Evolutionary conservation across 2,113 vertebrate species (phyloP).

Genomic region (Peromyscus polionotus): DNA sequence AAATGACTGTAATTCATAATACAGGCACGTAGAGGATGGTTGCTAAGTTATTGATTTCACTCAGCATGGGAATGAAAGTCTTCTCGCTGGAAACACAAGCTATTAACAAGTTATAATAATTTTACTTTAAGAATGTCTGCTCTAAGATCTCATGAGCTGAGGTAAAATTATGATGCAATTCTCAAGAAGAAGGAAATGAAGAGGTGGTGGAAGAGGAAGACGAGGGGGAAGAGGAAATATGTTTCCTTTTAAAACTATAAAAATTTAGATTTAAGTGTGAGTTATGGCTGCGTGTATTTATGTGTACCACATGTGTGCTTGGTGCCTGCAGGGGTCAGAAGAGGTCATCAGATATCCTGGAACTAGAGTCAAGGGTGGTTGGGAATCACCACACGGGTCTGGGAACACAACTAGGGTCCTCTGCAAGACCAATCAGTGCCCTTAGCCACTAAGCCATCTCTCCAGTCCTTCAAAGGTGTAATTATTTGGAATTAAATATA

Average conservation of each 20-base stretch:
- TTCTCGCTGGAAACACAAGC: conserved; percentile 13
- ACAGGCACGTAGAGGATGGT: background rate
- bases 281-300: background rate
- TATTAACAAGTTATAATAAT: conserved; percentile 22
- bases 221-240: background rate
- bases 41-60: conserved; percentile 4
- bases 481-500: background rate
- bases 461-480: background rate
- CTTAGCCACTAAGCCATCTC: background rate
- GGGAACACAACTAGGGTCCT: background rate
- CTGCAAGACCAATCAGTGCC: too few relatives aligned
- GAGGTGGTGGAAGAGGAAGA: background rate
- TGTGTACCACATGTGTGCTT: background rate
- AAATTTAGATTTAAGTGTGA: background rate
- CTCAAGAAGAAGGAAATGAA: background rate
- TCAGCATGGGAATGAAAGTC: conserved; percentile 15
- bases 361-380: background rate
- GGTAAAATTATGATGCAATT: background rate
- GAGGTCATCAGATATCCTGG: background rate
- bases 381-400: background rate
- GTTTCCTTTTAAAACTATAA: background rate
- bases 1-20: background rate
- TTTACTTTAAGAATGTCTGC: background rate
- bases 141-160: background rate
- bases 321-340: background rate